phyloP scores from a whole-genome alignment of 2,113 vertebrate species.

The Felis chaus region DNA sequence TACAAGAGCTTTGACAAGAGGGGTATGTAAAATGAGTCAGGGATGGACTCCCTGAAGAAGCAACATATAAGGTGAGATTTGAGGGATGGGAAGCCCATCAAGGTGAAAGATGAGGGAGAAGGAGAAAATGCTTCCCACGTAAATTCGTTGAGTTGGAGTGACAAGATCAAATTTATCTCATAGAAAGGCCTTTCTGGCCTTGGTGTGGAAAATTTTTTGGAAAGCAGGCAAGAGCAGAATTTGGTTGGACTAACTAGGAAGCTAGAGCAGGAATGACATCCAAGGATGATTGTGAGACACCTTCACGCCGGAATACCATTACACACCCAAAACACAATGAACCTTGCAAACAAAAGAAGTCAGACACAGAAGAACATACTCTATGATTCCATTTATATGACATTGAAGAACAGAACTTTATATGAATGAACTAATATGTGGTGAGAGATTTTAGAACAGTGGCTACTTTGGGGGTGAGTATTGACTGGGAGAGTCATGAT shows the following conservation, averaged over 20 bases:
- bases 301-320: background rate
- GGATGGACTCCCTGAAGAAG: background rate
- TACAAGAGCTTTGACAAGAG: background rate
- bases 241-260: background rate
- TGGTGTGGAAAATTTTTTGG: background rate
- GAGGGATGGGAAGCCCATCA: background rate
- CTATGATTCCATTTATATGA: background rate
- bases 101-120: background rate
- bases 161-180: background rate
- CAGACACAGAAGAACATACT: background rate
- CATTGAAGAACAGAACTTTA: background rate
- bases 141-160: background rate
- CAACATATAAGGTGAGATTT: too few species aligned
- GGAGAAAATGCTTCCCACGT: background rate
- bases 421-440: background rate
- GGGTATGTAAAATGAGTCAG: fast-evolving
- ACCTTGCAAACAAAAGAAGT: background rate
- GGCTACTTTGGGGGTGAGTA: too few species aligned
- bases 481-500: background rate
- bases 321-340: background rate
- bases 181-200: background rate
- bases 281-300: background rate
- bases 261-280: background rate
- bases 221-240: background rate
- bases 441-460: background rate